Base-by-base conservation (phyloP, 1,140 invertebrate genomes). In the honey bee (Apis mellifera) region DNA sequence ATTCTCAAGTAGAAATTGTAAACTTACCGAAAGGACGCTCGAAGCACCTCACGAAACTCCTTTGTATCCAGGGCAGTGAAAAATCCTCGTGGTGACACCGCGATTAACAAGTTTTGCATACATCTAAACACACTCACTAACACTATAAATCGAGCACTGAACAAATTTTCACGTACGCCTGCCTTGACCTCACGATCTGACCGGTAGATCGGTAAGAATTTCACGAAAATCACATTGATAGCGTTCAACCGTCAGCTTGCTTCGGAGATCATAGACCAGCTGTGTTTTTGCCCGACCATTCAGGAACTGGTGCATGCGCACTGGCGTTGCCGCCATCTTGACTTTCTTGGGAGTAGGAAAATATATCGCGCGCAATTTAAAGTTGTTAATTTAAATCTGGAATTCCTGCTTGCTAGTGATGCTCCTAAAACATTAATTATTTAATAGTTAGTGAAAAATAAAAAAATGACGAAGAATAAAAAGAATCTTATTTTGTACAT, bases 211-310 rank as follows among this genome's bases (percentile, higher is more conserved):
- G 86, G 68, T 64, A 52, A 59, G 65, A 76, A 84, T 77, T 77
- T 84, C 86, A 84, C 88, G 68, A 69, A 82, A 89, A 87, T 86
- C 86, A 90, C 90, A 90, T 89, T 83, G 84, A 83, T 72, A 83
- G 64, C 68, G 64, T 69, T 82, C 85, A 84, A 86, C 82, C 89
- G 85, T 89, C 85, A 85, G 73, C 82, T 90, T 84, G 59, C 85
- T 76, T 84, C 82, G 84, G 78, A 76, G 80, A 89, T 86, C 84
- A 68, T 87, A 86, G 84, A 89, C 89, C 89, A 90, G 89, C 90
- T 90, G 89, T 90, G 90, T 90, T 90, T 90, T 90, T 90, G 88
- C 86, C 81, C 75, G 87, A 90, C 82, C 85, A 85, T 89, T 80
- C 82, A 80, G 72, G 50, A 69, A 59, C 77, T 72, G n/a, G 74